These are phyloP conservation scores for Phalacrocorax pelagicus DNA, from an alignment of 2,113 vertebrate species.

Conservation along the genomic window DNA sequence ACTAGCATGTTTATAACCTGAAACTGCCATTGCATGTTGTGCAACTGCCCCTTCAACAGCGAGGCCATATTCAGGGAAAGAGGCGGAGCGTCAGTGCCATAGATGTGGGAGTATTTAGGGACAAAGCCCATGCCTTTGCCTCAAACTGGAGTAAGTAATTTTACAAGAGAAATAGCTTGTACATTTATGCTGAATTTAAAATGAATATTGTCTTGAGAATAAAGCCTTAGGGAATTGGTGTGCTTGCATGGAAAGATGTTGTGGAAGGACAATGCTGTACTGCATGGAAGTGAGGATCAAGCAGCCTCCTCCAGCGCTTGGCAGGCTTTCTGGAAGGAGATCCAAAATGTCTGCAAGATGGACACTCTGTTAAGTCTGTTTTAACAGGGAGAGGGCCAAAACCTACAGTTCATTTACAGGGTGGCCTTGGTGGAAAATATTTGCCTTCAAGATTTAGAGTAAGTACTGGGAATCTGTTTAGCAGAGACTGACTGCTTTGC, in stretches of 20 bases:
- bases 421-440: not conserved
- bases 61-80: accelerated
- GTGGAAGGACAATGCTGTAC: accelerated
- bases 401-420: not conserved
- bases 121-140: accelerated
- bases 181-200: not conserved
- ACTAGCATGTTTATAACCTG: not conserved
- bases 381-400: not conserved
- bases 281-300: accelerated
- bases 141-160: not conserved
- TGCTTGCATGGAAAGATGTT: not conserved
- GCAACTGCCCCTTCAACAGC: not conserved
- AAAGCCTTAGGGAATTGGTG: not conserved
- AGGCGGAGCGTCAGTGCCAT: accelerated
- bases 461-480: not conserved
- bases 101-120: accelerated
- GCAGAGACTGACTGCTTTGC: constrained; percentile 14
- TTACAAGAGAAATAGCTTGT: not conserved
- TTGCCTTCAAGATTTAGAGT: constrained; percentile 39
- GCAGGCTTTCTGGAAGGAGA: not conserved
- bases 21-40: not conserved
- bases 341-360: not conserved
- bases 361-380: not conserved
- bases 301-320: not conserved
- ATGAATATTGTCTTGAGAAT: not conserved